Conservation (phyloP, 1,140 invertebrate species). For the Platyura marginata region DNA sequence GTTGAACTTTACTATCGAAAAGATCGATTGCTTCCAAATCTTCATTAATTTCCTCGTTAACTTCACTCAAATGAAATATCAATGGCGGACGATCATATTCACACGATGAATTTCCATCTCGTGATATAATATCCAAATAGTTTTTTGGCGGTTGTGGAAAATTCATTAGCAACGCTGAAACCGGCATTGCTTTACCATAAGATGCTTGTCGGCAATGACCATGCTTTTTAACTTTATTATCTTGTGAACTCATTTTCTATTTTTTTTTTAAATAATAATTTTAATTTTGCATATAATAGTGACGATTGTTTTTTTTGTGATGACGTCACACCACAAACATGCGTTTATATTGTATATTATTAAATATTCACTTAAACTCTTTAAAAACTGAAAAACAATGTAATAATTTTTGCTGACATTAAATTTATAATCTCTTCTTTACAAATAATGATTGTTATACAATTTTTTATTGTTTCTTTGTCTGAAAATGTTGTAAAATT, state of each 20-base stretch:
- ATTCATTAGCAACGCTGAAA: conserved; percentile 16
- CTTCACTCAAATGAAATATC: background rate
- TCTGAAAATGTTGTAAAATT: too few relatives aligned
- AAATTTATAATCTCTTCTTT: too few relatives aligned
- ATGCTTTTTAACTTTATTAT: conserved; percentile 6
- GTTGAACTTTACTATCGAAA: background rate
- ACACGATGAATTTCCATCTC: background rate
- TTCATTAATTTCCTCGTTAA: background rate
- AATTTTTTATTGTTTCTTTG: too few relatives aligned
- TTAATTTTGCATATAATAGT: too few relatives aligned
- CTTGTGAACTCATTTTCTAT: background rate
- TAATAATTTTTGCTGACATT: too few relatives aligned
- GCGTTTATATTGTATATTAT: too few relatives aligned
- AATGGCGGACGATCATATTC: background rate
- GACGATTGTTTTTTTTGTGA: too few relatives aligned
- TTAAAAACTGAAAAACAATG: too few relatives aligned
- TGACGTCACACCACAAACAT: too few relatives aligned
- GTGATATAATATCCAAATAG: background rate
- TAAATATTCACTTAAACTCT: too few relatives aligned
- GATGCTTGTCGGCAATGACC: conserved; percentile 18
- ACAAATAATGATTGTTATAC: too few relatives aligned
- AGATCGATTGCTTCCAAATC: background rate
- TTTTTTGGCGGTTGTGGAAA: conserved; percentile 3
- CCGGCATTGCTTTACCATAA: conserved; percentile 21
- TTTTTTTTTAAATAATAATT: too few relatives aligned